Evolutionary conservation across 2,888 invertebrate species (phyloP).

Genomic region (Marronus borbonicus): DNA sequence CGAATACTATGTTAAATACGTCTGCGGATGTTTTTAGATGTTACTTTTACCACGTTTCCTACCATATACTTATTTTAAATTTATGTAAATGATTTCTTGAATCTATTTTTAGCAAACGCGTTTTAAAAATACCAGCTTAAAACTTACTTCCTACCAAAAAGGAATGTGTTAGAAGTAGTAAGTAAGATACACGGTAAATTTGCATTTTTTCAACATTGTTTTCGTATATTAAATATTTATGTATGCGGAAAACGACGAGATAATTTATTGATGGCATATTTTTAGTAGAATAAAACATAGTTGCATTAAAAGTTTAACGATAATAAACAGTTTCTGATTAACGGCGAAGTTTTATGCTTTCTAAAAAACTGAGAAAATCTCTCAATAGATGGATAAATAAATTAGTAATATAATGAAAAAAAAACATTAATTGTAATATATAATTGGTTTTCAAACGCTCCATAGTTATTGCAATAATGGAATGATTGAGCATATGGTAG

Average conservation of each 20-base stretch:
- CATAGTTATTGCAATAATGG: too few species aligned
- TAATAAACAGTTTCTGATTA: too few species aligned
- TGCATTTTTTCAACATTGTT: neutral
- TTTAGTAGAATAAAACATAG: neutral
- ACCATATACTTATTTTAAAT: neutral
- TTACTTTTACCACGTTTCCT: constrained; percentile 30
- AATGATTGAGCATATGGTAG: too few species aligned
- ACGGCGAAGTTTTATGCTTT: too few species aligned
- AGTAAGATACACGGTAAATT: neutral
- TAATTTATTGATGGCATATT: neutral
- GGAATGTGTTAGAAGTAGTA: constrained; percentile 14
- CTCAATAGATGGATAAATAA: too few species aligned
- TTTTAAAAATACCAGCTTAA: constrained; percentile 38
- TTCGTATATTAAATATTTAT: constrained; percentile 2
- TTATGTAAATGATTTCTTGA: constrained; percentile 26
- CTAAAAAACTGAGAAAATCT: too few species aligned
- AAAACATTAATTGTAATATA: too few species aligned
- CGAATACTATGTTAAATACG: neutral
- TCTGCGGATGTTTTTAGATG: constrained; percentile 24
- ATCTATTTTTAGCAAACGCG: constrained; percentile 30
- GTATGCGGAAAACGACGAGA: neutral
- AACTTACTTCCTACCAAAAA: constrained; percentile 9
- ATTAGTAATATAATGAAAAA: too few species aligned
- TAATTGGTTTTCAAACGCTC: too few species aligned
- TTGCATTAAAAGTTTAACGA: too few species aligned